These are phyloP conservation scores for Drosophila neonasuta DNA, from an alignment of 2,888 invertebrate species.

Conservation along the genomic window DNA sequence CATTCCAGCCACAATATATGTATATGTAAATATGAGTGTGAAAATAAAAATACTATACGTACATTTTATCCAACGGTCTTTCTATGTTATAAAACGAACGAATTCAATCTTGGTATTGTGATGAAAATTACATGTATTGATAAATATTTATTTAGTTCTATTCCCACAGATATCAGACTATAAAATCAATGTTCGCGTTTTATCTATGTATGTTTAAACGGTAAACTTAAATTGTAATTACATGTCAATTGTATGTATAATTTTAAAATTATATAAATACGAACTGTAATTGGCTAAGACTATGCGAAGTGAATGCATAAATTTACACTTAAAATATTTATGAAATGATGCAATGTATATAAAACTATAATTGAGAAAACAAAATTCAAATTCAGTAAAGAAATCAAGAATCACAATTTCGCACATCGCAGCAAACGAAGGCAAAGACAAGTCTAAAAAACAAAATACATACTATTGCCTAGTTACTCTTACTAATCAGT, in stretches of 20 bases:
- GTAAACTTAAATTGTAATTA: slow-evolving; percentile 55
- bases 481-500: slow-evolving; percentile 55
- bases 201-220: slow-evolving; percentile 26
- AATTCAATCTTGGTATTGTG: slow-evolving; percentile 3
- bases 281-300: slow-evolving; percentile 56
- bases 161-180: slow-evolving; percentile 72
- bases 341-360: slow-evolving; percentile 28
- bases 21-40: slow-evolving; percentile 21
- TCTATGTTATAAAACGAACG: not conserved
- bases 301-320: slow-evolving; percentile 45
- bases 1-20: slow-evolving; percentile 39
- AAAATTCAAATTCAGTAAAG: slow-evolving; percentile 38
- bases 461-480: slow-evolving; percentile 37
- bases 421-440: slow-evolving; percentile 23
- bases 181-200: slow-evolving; percentile 63
- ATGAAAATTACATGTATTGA: slow-evolving; percentile 46
- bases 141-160: slow-evolving; percentile 66
- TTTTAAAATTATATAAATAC: slow-evolving; percentile 62
- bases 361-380: slow-evolving; percentile 33
- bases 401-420: slow-evolving; percentile 62
- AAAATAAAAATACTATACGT: slow-evolving; percentile 7
- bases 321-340: slow-evolving; percentile 46
- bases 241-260: slow-evolving; percentile 38
- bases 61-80: not conserved
- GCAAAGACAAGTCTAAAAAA: slow-evolving; percentile 42